phyloP scores from a whole-genome alignment of 2,113 vertebrate species.

The Hippocampus barbouri region DNA sequence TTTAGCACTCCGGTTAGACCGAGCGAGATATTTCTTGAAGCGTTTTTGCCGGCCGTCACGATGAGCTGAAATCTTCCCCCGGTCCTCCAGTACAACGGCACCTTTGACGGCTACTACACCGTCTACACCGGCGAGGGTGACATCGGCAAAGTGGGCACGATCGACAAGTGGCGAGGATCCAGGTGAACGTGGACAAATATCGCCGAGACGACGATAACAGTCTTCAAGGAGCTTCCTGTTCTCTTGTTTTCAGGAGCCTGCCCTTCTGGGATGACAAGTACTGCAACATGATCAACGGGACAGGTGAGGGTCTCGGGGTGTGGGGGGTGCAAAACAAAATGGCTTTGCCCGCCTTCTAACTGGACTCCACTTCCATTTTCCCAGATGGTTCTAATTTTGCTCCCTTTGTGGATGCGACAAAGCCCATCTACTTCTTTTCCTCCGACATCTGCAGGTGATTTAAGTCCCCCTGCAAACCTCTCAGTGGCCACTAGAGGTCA shows the following conservation, averaged over 20 bases:
- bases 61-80: neutral
- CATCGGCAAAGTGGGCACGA: constrained; percentile 76
- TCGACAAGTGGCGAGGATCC: constrained; percentile 78
- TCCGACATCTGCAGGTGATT: constrained; percentile 93
- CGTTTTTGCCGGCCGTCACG: neutral
- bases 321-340: neutral
- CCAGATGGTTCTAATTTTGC: constrained; percentile 88
- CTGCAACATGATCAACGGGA: constrained; percentile 91
- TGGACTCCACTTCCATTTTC: neutral
- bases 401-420: constrained; percentile 79
- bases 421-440: constrained; percentile 81
- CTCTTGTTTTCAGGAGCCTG: constrained; percentile 57
- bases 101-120: constrained; percentile 79
- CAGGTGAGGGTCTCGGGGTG: constrained; percentile 72
- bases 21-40: neutral
- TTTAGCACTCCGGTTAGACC: neutral
- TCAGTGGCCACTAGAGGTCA: constrained; percentile 54
- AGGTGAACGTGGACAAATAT: constrained; percentile 63
- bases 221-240: neutral
- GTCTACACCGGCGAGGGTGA: constrained; percentile 80
- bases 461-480: neutral
- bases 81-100: constrained; percentile 81
- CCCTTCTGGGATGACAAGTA: constrained; percentile 76
- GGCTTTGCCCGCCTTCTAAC: neutral
- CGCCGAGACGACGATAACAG: neutral